These are phyloP conservation scores for Nasonia oneida DNA, from an alignment of 2,888 invertebrate genomes.

Conservation along the genomic window DNA sequence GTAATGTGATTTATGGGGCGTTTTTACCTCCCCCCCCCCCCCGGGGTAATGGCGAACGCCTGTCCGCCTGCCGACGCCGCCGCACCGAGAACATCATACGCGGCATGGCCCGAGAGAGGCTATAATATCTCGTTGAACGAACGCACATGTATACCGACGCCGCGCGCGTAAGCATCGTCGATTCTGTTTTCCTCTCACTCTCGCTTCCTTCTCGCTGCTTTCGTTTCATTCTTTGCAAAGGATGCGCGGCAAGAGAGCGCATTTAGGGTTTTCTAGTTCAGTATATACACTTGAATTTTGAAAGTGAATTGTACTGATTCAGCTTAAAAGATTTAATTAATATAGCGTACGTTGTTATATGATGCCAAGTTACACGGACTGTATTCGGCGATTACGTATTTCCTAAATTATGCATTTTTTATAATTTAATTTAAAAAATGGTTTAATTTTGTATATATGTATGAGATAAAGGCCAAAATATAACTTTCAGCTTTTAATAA, in stretches of 20 bases:
- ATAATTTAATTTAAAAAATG: too few relatives aligned
- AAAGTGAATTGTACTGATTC: too few relatives aligned
- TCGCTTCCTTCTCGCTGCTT: slow-evolving; percentile 41
- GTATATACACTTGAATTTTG: too few relatives aligned
- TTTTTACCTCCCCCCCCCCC: slow-evolving; percentile 71
- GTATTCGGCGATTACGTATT: too few relatives aligned
- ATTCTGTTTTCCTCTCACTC: slow-evolving; percentile 7
- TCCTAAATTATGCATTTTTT: too few relatives aligned
- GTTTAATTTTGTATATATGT: too few relatives aligned
- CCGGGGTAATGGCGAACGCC: slow-evolving; percentile 67
- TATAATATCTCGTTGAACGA: background rate
- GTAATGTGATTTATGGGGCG: slow-evolving; percentile 76
- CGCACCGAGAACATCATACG: slow-evolving; percentile 55
- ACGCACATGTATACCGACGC: background rate
- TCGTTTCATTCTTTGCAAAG: slow-evolving; percentile 14
- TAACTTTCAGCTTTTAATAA: too few relatives aligned
- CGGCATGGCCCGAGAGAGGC: slow-evolving; percentile 32
- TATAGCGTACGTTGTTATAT: too few relatives aligned
- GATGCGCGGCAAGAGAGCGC: background rate
- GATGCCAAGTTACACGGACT: too few relatives aligned
- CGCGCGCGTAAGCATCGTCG: background rate
- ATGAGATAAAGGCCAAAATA: too few relatives aligned
- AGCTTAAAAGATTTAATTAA: too few relatives aligned
- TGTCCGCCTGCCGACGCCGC: slow-evolving; percentile 35
- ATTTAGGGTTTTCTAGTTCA: too few relatives aligned